Conservation (phyloP, 2,113 vertebrate species). For the Zosterops pallidus region DNA sequence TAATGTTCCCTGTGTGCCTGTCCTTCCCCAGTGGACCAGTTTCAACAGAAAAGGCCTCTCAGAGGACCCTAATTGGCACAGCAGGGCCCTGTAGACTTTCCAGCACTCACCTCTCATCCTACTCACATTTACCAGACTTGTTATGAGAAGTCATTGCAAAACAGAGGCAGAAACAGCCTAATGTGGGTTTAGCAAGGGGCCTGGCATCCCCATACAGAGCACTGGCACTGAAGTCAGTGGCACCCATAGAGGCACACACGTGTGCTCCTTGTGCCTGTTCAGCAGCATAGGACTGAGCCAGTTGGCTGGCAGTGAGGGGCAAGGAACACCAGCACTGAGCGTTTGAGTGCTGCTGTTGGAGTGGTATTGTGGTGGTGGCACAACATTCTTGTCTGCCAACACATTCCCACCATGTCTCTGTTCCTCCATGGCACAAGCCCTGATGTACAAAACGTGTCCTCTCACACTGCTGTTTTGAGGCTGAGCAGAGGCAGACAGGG, state of each 20-base stretch:
- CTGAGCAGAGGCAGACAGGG: neutral
- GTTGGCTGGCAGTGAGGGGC: neutral
- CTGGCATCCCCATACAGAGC: neutral
- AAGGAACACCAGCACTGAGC: neutral
- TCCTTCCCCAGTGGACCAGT: neutral
- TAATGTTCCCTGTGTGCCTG: neutral
- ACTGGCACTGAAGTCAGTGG: neutral
- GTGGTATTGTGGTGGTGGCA: neutral
- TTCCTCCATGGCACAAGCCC: neutral
- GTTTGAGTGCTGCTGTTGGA: neutral
- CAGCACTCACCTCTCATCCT: neutral
- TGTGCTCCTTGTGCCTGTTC: neutral
- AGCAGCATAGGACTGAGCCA: neutral
- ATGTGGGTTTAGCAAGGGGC: rapidly evolving
- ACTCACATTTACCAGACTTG: neutral
- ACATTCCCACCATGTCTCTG: neutral
- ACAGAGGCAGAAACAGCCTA: neutral
- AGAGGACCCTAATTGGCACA: neutral
- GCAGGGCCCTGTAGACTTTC: neutral
- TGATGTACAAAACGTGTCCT: neutral
- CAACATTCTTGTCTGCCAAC: neutral
- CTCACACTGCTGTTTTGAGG: neutral
- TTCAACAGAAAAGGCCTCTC: neutral
- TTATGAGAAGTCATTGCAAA: neutral
- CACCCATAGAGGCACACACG: rapidly evolving